Base-by-base conservation (phyloP, 2,113 vertebrate genomes). In the Nerophis ophidion region DNA sequence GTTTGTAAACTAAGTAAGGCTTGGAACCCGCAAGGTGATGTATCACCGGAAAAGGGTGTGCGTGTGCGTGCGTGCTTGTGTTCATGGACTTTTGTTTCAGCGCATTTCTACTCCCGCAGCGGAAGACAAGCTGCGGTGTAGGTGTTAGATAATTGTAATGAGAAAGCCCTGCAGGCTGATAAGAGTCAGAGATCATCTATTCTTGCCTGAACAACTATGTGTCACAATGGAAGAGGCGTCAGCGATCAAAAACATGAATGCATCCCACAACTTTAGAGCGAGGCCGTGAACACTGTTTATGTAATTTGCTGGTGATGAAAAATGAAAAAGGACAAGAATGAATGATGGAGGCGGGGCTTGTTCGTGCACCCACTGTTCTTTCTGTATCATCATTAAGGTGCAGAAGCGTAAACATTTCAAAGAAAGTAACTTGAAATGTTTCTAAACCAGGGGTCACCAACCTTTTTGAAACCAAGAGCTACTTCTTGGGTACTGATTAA, bases 301-400 rank as follows among this genome's bases (percentile, higher is more conserved):
- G 76, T 86, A 86, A 87, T 82, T 75, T 70, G 58, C 63, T 72
- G 71, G 85, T 87, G 88, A 86, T 65, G 74, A 81, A 87, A 84
- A 66, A 26, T 26, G 26, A 63, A 40, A 80, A 72, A 76, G 57
- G 66, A 66, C 34, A 9, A 52, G 56, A 60, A 36, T 59, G 57
- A 19, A 26, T 26, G 26, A 4, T 26, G 26, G 26, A 26, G 26
- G 26, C 3, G 26, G 26, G 26, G 2, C 26, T 26, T 26, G 26
- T 26, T 2, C 4, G 26, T 26, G 19, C 19, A 26, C 19, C 19
- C 19, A 26, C 19, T 26, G 19, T 76, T 33, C 40, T 66, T 70
- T 78, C 76, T 85, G 76, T 53, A 74, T 38, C 53, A 70, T 76
- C 67, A 71, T 83, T 77, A 42, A 56, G 51, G 33, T n/a, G 26